Percentiles rank a stretch among this genome's conserved stretches.
Conservation (phyloP, 2,797 vertebrate genomes). For the Catamblyrhynchus diadema region DNA sequence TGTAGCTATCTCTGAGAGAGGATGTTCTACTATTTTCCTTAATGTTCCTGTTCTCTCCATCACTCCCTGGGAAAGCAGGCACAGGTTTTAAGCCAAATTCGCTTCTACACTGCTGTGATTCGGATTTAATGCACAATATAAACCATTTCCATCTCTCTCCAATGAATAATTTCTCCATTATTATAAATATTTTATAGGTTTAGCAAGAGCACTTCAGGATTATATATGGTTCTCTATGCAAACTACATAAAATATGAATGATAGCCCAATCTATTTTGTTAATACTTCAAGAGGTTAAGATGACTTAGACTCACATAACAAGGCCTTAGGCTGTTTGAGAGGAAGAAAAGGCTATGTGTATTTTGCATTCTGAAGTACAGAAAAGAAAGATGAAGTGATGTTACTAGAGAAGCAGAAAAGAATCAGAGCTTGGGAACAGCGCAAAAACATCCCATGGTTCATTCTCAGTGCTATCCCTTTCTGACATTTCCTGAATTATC, state of each 20-base stretch:
- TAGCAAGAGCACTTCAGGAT: neutral
- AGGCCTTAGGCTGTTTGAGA: neutral
- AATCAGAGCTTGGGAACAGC: neutral
- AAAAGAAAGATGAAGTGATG: constrained; percentile 22
- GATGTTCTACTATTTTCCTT: neutral
- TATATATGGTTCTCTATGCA: neutral
- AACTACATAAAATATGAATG: constrained; percentile 26
- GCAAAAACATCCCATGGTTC: neutral
- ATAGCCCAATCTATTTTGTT: neutral
- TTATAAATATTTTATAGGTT: constrained; percentile 12
- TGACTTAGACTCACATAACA: neutral
- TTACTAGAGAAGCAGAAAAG: neutral
- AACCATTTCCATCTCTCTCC: neutral
- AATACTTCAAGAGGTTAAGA: constrained; percentile 9
- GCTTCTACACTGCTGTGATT: neutral
- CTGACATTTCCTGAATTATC: constrained; percentile 40
- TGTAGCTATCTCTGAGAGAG: neutral
- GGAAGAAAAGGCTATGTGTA: neutral
- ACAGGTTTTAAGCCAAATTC: constrained; percentile 5
- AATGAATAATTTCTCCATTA: neutral
- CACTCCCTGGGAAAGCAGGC: neutral
- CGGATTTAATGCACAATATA: neutral
- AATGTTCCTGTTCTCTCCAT: neutral
- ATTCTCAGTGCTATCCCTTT: neutral
- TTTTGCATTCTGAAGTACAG: neutral